Evolutionary conservation across 2,888 invertebrate species (phyloP).

Genomic region (Prostheceraeus crozeri): DNA sequence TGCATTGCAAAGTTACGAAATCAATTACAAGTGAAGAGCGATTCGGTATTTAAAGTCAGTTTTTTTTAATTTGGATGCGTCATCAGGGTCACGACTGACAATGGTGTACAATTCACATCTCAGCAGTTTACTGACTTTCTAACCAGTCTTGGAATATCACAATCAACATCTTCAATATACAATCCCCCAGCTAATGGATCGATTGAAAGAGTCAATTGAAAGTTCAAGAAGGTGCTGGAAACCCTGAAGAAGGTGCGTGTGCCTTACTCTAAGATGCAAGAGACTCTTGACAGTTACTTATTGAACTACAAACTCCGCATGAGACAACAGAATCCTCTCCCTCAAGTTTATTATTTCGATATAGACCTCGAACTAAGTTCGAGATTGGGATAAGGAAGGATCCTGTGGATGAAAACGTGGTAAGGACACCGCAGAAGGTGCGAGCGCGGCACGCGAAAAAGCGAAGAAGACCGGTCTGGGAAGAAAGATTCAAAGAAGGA

Average conservation of each 20-base stretch:
- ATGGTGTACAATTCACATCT: constrained; percentile 26
- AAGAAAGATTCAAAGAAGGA: constrained; percentile 12
- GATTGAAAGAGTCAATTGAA: constrained; percentile 24
- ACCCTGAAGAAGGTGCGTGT: not conserved
- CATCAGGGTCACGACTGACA: constrained; percentile 21
- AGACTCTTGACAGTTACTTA: constrained; percentile 19
- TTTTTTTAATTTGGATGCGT: constrained; percentile 1
- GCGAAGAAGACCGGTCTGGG: constrained; percentile 21
- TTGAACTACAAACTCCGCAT: constrained; percentile 24
- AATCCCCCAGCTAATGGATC: constrained; percentile 27
- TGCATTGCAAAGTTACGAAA: constrained; percentile 26
- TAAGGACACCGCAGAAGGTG: constrained; percentile 16
- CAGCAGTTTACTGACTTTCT: constrained; percentile 19
- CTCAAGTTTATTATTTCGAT: constrained; percentile 21
- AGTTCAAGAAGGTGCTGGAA: constrained; percentile 13
- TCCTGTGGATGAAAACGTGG: too few species aligned
- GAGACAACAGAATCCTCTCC: constrained; percentile 25
- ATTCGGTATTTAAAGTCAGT: not conserved
- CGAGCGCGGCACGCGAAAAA: constrained; percentile 27
- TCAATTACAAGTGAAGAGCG: constrained; percentile 6
- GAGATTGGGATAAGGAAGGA: constrained; percentile 24
- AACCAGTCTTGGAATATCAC: constrained; percentile 25
- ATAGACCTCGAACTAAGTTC: constrained; percentile 23
- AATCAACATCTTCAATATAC: constrained; percentile 26
- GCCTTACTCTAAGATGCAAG: constrained; percentile 9